phyloP scores from a whole-genome alignment of 1,140 invertebrate genomes.

The Scaptomyza graminum region DNA sequence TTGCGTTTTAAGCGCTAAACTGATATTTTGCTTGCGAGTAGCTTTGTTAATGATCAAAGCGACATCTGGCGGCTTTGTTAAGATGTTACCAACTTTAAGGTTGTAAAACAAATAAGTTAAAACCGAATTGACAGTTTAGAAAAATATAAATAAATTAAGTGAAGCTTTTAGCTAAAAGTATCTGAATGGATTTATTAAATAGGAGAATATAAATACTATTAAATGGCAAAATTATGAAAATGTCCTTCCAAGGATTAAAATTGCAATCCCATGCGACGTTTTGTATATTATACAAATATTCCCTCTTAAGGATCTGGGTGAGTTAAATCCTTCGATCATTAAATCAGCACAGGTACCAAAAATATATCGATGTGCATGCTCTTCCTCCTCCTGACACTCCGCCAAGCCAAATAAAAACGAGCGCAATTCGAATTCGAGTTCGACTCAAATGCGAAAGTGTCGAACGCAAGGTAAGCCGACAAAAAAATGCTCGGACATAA shows the following conservation, averaged over 20 bases:
- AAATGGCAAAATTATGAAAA: too few relatives aligned
- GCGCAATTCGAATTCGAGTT: slow-evolving; percentile 24
- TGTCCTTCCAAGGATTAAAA: too few relatives aligned
- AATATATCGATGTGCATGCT: slow-evolving; percentile 32
- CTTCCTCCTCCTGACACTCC: too few relatives aligned
- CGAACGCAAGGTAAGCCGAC: slow-evolving; percentile 27
- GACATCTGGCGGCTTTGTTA: slow-evolving; percentile 12
- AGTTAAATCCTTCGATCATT: slow-evolving; percentile 21
- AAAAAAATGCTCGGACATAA: slow-evolving; percentile 36
- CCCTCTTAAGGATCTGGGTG: neutral
- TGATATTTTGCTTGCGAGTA: neutral
- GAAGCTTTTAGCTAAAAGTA: too few relatives aligned
- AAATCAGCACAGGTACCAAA: slow-evolving; percentile 18
- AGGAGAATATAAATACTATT: too few relatives aligned
- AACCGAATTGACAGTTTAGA: too few relatives aligned
- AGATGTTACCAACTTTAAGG: neutral
- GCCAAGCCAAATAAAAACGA: slow-evolving; percentile 5
- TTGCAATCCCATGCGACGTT: too few relatives aligned
- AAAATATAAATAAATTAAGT: too few relatives aligned
- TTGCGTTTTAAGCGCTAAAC: slow-evolving; percentile 20
- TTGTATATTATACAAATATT: too few relatives aligned
- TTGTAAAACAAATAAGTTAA: neutral
- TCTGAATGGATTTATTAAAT: too few relatives aligned
- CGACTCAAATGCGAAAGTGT: slow-evolving; percentile 42
- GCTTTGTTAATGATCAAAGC: slow-evolving; percentile 1